These are phyloP conservation scores for Xyliphius kryptos DNA, from an alignment of 2,113 vertebrate genomes.

Conservation along the genomic window DNA sequence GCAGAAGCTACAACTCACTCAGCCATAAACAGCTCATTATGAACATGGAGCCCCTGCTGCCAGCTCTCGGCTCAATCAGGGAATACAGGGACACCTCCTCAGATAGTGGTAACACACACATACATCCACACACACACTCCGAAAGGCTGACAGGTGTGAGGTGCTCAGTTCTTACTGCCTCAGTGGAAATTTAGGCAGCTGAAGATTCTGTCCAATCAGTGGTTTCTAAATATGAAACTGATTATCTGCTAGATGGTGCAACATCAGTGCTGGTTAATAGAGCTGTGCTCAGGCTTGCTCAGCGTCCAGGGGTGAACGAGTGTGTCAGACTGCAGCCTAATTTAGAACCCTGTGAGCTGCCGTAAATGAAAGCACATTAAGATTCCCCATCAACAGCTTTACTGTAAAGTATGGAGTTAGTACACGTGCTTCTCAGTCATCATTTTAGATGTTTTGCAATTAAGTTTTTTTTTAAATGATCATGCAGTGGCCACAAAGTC, in stretches of 20 bases:
- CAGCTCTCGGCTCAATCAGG: conserved; percentile 76
- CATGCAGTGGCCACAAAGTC: too few relatives aligned
- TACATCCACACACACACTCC: not conserved
- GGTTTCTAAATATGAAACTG: conserved; percentile 62
- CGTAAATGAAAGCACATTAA: not conserved
- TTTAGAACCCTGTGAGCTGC: not conserved
- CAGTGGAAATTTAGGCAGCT: conserved; percentile 57
- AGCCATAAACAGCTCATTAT: conserved; percentile 94
- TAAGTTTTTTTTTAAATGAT: too few relatives aligned
- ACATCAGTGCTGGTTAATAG: conserved; percentile 33
- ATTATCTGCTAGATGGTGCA: conserved; percentile 49
- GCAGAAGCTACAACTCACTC: conserved; percentile 85
- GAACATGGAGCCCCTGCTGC: conserved; percentile 91
- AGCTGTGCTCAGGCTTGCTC: conserved; percentile 19
- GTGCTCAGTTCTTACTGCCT: conserved; percentile 14
- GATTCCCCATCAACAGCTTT: not conserved
- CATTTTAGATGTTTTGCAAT: not conserved
- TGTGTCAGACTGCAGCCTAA: conserved; percentile 5
- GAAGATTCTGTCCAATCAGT: conserved; percentile 52
- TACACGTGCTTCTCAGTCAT: not conserved
- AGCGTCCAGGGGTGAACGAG: conserved; percentile 9
- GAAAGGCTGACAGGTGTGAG: conserved; percentile 32
- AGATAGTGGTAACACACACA: conserved; percentile 65
- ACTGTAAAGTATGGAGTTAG: not conserved
- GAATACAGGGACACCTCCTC: conserved; percentile 74